Percentiles rank a stretch among this genome's conserved stretches.
These are phyloP conservation scores for Etheostoma spectabile DNA, from an alignment of 2,113 vertebrate species.

Conservation along the genomic window DNA sequence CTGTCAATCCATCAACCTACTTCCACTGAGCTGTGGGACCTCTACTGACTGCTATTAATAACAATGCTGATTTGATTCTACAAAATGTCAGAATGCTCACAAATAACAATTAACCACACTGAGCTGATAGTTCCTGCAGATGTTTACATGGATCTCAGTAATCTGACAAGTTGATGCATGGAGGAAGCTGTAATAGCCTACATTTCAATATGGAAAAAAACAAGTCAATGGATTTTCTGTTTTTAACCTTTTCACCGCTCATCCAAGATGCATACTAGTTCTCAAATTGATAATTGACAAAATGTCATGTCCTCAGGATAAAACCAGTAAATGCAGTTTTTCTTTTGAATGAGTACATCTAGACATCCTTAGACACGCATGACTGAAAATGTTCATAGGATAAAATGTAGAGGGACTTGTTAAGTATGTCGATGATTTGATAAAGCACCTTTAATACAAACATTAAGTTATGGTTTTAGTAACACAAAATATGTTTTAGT, in stretches of 20 bases:
- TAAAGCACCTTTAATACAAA: neutral
- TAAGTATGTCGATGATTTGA: neutral
- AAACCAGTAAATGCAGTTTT: slow-evolving; percentile 49
- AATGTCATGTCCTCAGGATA: neutral
- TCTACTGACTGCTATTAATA: neutral
- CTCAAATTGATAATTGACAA: neutral
- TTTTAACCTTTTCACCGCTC: neutral
- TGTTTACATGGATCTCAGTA: neutral
- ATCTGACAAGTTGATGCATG: neutral
- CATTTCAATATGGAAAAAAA: neutral
- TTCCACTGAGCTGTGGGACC: slow-evolving; percentile 7
- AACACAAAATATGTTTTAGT: neutral
- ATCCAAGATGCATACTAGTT: neutral
- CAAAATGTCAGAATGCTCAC: neutral
- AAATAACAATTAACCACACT: neutral
- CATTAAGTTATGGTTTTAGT: neutral
- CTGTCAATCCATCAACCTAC: slow-evolving; percentile 6
- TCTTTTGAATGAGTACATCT: neutral
- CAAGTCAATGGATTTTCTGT: neutral
- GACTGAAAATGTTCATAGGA: neutral
- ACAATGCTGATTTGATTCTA: neutral
- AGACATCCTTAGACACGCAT: slow-evolving; percentile 10
- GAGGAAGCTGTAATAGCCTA: neutral
- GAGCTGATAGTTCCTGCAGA: neutral
- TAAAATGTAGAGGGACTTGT: slow-evolving; percentile 11